These are phyloP conservation scores for Diachasmimorpha longicaudata DNA, from an alignment of 1,140 invertebrate genomes.

Conservation along the genomic window DNA sequence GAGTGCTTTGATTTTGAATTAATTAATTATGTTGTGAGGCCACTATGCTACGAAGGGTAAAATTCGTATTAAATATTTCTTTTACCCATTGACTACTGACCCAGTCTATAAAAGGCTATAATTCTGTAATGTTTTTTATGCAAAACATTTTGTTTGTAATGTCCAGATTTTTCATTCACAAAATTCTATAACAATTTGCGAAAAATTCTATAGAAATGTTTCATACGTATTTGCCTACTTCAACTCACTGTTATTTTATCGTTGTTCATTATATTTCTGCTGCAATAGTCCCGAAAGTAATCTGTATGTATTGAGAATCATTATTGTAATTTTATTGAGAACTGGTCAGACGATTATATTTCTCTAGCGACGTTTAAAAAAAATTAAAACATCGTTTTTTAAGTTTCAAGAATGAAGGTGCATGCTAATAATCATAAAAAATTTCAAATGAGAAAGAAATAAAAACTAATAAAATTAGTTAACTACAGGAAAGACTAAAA, in stretches of 20 bases:
- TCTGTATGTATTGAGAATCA: background rate
- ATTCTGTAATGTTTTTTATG: too few species aligned
- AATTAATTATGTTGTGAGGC: background rate
- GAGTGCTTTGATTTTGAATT: background rate
- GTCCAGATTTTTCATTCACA: too few species aligned
- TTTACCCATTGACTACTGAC: too few species aligned
- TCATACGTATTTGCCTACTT: too few species aligned
- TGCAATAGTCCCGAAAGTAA: background rate
- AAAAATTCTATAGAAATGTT: too few species aligned
- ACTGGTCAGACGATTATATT: too few species aligned
- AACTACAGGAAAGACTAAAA: background rate
- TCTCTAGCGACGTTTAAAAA: too few species aligned
- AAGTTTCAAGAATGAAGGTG: background rate
- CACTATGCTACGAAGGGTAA: too few species aligned
- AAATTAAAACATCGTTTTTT: background rate
- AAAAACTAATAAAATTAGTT: background rate
- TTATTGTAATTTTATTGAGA: background rate
- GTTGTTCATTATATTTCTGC: background rate
- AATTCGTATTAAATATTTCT: too few species aligned
- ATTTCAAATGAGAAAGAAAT: background rate
- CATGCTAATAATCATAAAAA: background rate
- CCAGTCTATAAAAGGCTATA: too few species aligned
- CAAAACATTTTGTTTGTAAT: too few species aligned
- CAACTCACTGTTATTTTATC: background rate
- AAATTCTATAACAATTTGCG: too few species aligned